Evolutionary conservation across 2,113 vertebrate species (phyloP).

Genomic region (Antennarius striatus): DNA sequence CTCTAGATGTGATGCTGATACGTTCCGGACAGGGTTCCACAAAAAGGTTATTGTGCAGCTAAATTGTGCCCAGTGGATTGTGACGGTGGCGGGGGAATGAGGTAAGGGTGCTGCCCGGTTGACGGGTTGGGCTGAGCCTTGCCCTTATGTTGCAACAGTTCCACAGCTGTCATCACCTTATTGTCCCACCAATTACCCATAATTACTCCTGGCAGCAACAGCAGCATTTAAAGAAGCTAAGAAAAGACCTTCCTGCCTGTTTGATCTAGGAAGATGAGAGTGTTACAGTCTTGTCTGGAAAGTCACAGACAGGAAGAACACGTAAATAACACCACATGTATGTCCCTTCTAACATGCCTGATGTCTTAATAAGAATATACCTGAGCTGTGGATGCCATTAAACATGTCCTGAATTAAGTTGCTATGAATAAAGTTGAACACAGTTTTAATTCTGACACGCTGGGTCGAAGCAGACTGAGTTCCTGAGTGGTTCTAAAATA

Average conservation of each 20-base stretch:
- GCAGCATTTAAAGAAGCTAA: constrained; percentile 60
- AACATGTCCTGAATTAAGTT: too few species aligned
- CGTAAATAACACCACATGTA: constrained; percentile 16
- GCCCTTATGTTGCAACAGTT: constrained; percentile 51
- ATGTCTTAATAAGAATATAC: too few species aligned
- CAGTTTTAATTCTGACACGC: too few species aligned
- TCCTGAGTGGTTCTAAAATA: too few species aligned
- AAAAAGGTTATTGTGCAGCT: constrained; percentile 73
- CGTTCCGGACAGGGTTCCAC: constrained; percentile 50
- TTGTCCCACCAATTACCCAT: constrained; percentile 79
- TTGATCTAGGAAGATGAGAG: constrained; percentile 54
- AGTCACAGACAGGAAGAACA: background rate
- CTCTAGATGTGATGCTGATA: constrained; percentile 64
- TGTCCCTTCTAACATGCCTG: too few species aligned
- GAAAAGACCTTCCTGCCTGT: constrained; percentile 64
- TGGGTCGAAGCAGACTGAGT: too few species aligned
- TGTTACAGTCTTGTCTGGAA: constrained; percentile 27
- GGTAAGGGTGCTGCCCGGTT: constrained; percentile 37
- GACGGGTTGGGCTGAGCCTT: constrained; percentile 34
- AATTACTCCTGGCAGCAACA: constrained; percentile 77
- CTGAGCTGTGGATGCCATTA: too few species aligned
- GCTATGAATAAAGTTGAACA: too few species aligned
- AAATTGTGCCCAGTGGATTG: constrained; percentile 69
- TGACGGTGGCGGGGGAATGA: constrained; percentile 58
- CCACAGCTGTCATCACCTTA: constrained; percentile 78